A percentile compares a stretch with the other conserved stretches of the same genome.
Conservation (phyloP, 1,140 invertebrate genomes). For the Globodera ellingtonae region DNA sequence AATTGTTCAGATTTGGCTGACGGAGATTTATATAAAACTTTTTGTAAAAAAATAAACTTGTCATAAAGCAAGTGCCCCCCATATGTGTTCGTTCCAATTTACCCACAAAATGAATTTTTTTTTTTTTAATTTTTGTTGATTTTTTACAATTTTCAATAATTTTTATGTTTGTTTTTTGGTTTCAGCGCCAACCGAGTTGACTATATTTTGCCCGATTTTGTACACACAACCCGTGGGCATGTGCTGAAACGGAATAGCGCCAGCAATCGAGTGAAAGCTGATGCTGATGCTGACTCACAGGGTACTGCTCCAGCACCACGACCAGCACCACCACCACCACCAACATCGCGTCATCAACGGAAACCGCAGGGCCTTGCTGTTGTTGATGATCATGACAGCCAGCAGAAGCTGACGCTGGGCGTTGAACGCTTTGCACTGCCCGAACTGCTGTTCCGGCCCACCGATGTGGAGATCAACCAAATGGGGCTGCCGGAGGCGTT, state of each 20-base stretch:
- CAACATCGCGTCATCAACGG: background rate
- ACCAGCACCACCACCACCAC: too few relatives aligned
- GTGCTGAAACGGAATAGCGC: background rate
- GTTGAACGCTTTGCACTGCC: slow-evolving; percentile 85
- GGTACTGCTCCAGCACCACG: too few relatives aligned
- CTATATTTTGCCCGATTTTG: background rate
- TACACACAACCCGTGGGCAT: background rate
- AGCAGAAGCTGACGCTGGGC: slow-evolving; percentile 71
- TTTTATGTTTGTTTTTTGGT: background rate
- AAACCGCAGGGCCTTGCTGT: background rate
- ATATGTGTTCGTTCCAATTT: too few relatives aligned
- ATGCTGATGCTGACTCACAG: too few relatives aligned
- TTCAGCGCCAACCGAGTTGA: background rate
- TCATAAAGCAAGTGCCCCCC: too few relatives aligned
- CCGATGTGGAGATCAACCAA: slow-evolving; percentile 88
- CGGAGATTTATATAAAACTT: background rate
- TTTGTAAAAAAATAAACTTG: too few relatives aligned
- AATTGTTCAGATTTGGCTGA: background rate
- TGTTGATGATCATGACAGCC: background rate
- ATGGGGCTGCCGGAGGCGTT: slow-evolving; percentile 87
- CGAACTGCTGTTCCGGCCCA: slow-evolving; percentile 90
- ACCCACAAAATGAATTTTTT: background rate
- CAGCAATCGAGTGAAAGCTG: background rate
- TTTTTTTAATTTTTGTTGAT: background rate
- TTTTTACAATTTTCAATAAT: too few relatives aligned